Base-by-base conservation (phyloP, 1,140 invertebrate genomes). In the Philopotamus ludificatus region DNA sequence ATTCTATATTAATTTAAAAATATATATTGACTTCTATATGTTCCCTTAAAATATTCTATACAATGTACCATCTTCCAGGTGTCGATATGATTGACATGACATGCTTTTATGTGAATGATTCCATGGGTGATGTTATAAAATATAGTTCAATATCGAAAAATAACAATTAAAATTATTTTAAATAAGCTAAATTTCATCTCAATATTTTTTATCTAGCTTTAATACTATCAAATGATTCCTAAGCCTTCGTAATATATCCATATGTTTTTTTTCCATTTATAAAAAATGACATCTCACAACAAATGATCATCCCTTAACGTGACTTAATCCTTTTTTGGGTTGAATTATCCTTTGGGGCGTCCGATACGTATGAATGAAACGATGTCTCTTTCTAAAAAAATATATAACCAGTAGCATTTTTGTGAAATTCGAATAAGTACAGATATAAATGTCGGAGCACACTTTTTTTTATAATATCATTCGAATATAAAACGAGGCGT, bases 1-100 rank as follows among this genome's bases (percentile, higher is more conserved):
- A n/a, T n/a, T n/a, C n/a, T n/a, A n/a, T n/a, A n/a, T n/a, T n/a
- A n/a, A n/a, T n/a, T n/a, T n/a, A n/a, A n/a, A n/a, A n/a, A n/a
- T n/a, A n/a, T n/a, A n/a, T n/a, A n/a, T n/a, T n/a, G n/a, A n/a
- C n/a, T n/a, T n/a, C n/a, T n/a, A n/a, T n/a, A n/a, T n/a, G n/a
- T n/a, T n/a, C n/a, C n/a, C n/a, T n/a, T n/a, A n/a, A n/a, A n/a
- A n/a, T n/a, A n/a, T n/a, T n/a, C n/a, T n/a, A n/a, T n/a, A n/a
- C n/a, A n/a, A n/a, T n/a, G 42, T 39, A 21, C 54, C 18, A 34
- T 65, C 57, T 12, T 60, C 67, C 67, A 68, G 62, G 67, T 68
- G 67, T 68, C 66, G 42, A 65, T 68, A 62, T 68, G 67, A 68
- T 68, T 68, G 67, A 63, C 67, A 59, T 41, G 25, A n/a, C n/a